Conservation (phyloP, 1,140 invertebrate genomes). For the Pentalonia nigronervosa region DNA sequence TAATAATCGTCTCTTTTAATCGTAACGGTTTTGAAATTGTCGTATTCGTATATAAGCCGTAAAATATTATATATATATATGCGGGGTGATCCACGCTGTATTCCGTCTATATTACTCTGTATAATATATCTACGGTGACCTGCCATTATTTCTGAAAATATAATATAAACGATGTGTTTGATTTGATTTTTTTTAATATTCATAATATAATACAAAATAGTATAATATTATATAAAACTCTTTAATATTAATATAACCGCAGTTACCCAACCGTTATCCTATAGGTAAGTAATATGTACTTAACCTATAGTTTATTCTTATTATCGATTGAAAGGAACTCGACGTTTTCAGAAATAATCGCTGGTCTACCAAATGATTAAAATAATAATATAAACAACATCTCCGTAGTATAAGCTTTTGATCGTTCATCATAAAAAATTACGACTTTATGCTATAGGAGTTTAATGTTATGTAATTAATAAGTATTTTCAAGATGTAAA, state of each 20-base stretch:
- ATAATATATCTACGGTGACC: neutral
- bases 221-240: neutral
- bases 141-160: neutral
- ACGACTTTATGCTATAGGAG: neutral
- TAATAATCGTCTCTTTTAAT: neutral
- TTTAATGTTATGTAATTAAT: neutral
- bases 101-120: neutral
- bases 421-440: neutral
- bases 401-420: neutral
- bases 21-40: neutral
- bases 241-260: neutral
- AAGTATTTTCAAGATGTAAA: too few species aligned
- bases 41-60: neutral
- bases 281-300: neutral
- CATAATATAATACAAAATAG: neutral
- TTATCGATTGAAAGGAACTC: neutral
- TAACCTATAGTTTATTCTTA: neutral
- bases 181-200: constrained; percentile 1
- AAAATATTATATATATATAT: neutral
- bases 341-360: neutral
- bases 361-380: too few species aligned
- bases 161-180: constrained; percentile 4
- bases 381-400: neutral
- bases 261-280: neutral
- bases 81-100: neutral